phyloP scores from a whole-genome alignment of 2,888 invertebrate species.

The Sphaeridia pumilis region DNA sequence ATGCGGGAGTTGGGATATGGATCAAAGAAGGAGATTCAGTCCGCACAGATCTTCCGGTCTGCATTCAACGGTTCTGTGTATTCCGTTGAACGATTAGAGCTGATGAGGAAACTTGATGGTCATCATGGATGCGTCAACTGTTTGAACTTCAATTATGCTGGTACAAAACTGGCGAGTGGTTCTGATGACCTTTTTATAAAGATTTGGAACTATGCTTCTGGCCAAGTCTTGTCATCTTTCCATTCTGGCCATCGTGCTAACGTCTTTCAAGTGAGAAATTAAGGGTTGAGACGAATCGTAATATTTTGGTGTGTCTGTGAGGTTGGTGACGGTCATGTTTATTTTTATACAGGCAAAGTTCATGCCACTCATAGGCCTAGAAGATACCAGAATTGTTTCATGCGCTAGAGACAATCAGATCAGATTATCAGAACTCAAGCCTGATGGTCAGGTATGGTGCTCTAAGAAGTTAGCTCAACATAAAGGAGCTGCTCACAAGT shows the following conservation, averaged over 20 bases:
- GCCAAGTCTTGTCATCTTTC: constrained; percentile 53
- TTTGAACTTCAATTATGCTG: constrained; percentile 72
- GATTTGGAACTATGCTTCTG: constrained; percentile 82
- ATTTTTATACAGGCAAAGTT: constrained; percentile 55
- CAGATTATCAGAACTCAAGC: constrained; percentile 11
- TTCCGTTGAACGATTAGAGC: constrained; percentile 60
- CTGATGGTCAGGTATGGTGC: constrained; percentile 41
- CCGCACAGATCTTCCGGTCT: constrained; percentile 51
- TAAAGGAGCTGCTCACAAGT: constrained; percentile 68
- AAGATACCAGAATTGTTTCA: constrained; percentile 65
- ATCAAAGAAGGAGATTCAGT: constrained; percentile 42
- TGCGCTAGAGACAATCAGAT: constrained; percentile 80
- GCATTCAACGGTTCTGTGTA: constrained; percentile 70
- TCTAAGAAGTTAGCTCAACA: constrained; percentile 57
- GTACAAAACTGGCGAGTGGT: constrained; percentile 68
- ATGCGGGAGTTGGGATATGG: constrained; percentile 40
- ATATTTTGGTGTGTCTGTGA: neutral
- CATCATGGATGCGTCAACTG: constrained; percentile 88
- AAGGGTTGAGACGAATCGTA: neutral
- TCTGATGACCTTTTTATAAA: constrained; percentile 79
- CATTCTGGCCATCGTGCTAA: constrained; percentile 74
- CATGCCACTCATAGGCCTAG: constrained; percentile 57
- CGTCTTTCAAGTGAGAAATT: constrained; percentile 59
- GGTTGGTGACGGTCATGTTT: constrained; percentile 1
- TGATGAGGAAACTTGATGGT: constrained; percentile 60